Evolutionary conservation across 2,113 vertebrate species (phyloP), one percentile per base, ranked within the genome.

Genomic region (Holacanthus passer): DNA sequence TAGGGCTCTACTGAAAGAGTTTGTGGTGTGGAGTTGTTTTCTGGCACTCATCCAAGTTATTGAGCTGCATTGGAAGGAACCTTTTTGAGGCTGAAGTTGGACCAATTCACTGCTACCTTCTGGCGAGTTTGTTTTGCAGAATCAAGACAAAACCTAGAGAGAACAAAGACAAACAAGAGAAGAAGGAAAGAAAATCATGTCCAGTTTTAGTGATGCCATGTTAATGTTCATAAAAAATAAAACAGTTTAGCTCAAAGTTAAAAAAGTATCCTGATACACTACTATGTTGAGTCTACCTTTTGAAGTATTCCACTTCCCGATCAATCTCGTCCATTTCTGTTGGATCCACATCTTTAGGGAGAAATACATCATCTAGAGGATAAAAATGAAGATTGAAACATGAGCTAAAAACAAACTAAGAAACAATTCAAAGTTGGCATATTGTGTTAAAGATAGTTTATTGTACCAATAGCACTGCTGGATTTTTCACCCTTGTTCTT

Each of bases 1-100:
- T 22, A 32, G 82, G 84, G 82, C 84, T 94, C 77, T 86, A 77
- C 60, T 74, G 55, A 91, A 88, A 91, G 88, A 94, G 92, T 94
- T 91, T 84, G 83, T 93, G 79, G 81, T 90, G 77, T 65, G 70
- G 81, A 77, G 83, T 83, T 76, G 56, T 59, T 72, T 62, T 77
- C 90, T 79, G 87, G 86, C 84, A 85, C 88, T 80, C 87, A 37
- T 89, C 86, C 91, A 76, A 88, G 94, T 97, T 97, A 99, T 94
- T 99, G 97, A 95, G 96, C 97, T 94, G 96, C 96, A n/a, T 96
- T 98, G 58, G 97, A 97, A 94, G 96, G 95, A 93, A 96, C 96
- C 95, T 99, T 99, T 96, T 99, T 99, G 93, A 99, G 96, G 95
- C 95, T 99, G 95, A 99, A 99, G 96, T 99, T 99, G 95, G 98